Base-by-base conservation (phyloP, 2,888 invertebrate genomes). In the Gerosis bhagava region DNA sequence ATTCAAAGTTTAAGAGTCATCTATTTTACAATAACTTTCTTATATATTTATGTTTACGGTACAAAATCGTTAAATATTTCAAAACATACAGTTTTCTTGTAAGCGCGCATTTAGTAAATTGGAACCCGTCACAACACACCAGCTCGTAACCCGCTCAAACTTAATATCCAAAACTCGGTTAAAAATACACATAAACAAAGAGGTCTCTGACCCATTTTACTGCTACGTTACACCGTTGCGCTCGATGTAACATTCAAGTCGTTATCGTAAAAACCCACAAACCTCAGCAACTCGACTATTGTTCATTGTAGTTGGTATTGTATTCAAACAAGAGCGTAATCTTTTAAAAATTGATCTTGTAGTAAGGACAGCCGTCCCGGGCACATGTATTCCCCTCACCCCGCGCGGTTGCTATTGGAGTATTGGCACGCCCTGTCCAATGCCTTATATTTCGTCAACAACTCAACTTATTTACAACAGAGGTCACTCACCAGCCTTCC, bases 401-500 rank as follows among this genome's bases (percentile, higher is more conserved):
- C 56, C 63, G 53, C 63, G 53, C 70, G 12, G 22, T 31, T 31
- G 43, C 25, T 13, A 32, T 45, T 42, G 57, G 75, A 41, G 22
- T 13, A 32, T 45, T 42, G 57, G 75, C 40, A 77, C 77, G 76
- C 67, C 44, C 69, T 70, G 7, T 10, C 10, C 5, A 11, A 68
- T 42, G 53, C 22, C 35, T 45, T 19, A 13, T 15, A 13, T 22
- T 24, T 25, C 16, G n/a, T n/a, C n/a, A n/a, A 22, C 10, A 26
- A 11, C 25, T 8, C 11, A 22, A 36, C 52, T 31, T 42, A 31
- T 46, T 40, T 26, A 45, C 31, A 31, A 31, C 35, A 15, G 35
- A 28, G 36, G 29, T 36, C 31, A 63, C 67, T 67, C 89, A 96
- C 96, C 91, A 94, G 91, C 82, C 93, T 92, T 77, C 94, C 95